Conservation (phyloP, 2,888 invertebrate genomes). For the Hirtodrosophila alboralis region DNA sequence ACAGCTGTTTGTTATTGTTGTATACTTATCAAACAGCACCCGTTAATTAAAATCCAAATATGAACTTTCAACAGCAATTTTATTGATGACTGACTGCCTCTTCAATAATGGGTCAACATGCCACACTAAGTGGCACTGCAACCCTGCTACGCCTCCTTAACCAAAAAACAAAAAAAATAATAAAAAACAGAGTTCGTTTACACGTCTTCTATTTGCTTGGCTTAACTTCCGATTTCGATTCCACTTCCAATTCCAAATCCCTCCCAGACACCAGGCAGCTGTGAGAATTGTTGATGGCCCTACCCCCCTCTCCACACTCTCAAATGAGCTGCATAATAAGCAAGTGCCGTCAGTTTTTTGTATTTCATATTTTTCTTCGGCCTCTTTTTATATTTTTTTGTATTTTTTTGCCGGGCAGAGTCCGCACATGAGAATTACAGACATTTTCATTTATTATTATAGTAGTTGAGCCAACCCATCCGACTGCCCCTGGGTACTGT, state of each 20-base stretch:
- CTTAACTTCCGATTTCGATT: slow-evolving; percentile 53
- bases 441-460: slow-evolving; percentile 76
- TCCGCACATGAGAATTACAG: slow-evolving; percentile 72
- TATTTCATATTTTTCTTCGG: slow-evolving; percentile 16
- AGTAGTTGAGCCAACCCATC: slow-evolving; percentile 48
- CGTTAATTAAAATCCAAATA: slow-evolving; percentile 48
- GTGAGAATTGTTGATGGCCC: slow-evolving; percentile 45
- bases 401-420: slow-evolving; percentile 21
- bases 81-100: slow-evolving; percentile 58
- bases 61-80: slow-evolving; percentile 47
- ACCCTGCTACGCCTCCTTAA: not conserved
- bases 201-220: slow-evolving; percentile 65
- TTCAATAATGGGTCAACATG: slow-evolving; percentile 64
- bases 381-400: too few relatives aligned
- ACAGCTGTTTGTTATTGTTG: slow-evolving; percentile 57
- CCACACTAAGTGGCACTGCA: slow-evolving; percentile 5
- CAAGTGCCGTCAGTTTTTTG: slow-evolving; percentile 48
- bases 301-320: slow-evolving; percentile 11
- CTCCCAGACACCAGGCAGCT: slow-evolving; percentile 21
- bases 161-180: too few relatives aligned
- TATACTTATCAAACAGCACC: slow-evolving; percentile 59
- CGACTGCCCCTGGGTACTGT: slow-evolving; percentile 27
- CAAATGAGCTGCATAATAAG: slow-evolving; percentile 75
- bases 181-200: slow-evolving; percentile 68
- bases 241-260: slow-evolving; percentile 23